Conservation (phyloP, 2,888 invertebrate species). For the Sycophila texana region DNA sequence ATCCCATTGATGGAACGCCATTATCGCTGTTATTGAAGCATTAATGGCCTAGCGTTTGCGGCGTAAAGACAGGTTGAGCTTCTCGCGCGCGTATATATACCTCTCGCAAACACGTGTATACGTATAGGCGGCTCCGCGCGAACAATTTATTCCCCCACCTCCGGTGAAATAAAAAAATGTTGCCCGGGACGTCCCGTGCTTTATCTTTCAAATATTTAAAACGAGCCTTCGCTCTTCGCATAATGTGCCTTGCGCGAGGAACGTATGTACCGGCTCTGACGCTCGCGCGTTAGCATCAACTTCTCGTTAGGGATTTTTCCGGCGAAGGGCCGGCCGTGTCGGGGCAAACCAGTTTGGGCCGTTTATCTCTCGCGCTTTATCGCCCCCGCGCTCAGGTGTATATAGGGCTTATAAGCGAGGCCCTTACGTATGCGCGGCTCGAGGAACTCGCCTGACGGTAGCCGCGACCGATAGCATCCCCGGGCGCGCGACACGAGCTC, state of each 20-base stretch:
- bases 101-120: not conserved
- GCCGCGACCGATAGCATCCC: constrained; percentile 18
- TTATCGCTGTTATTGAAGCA: constrained; percentile 20
- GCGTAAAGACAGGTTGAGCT: too few species aligned
- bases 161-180: constrained; percentile 1
- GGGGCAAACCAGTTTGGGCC: constrained; percentile 60
- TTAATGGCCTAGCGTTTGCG: too few species aligned
- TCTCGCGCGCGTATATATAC: not conserved
- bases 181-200: not conserved
- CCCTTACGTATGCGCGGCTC: constrained; percentile 11
- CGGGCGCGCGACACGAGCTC: constrained; percentile 18
- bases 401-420: constrained; percentile 29
- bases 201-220: constrained; percentile 41
- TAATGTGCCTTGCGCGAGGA: not conserved
- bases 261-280: not conserved
- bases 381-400: constrained; percentile 55
- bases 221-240: not conserved
- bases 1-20: not conserved
- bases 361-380: constrained; percentile 62
- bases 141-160: constrained; percentile 8
- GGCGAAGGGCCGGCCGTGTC: constrained; percentile 13
- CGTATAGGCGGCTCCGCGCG: not conserved
- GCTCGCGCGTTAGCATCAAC: constrained; percentile 60
- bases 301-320: constrained; percentile 63
- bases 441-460: not conserved